Evolutionary conservation across 2,113 vertebrate genomes (phyloP), one percentile per base, ranked within the genome.

Genomic region (Fukomys damarensis): DNA sequence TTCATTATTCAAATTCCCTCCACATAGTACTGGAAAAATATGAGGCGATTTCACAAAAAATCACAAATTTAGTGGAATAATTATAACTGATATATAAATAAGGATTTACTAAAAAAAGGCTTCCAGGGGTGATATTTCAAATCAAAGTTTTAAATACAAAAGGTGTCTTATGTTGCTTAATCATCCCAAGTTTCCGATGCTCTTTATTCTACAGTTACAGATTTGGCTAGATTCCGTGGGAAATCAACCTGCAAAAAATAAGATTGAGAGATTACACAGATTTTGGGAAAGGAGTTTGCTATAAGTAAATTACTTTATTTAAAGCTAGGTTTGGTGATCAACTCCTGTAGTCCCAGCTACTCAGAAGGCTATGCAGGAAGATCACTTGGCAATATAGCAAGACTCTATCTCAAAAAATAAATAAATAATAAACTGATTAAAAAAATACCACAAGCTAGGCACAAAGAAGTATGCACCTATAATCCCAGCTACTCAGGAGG

Each of bases 161-260:
- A 98, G 98, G 84, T 98, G 97, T 99, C 97, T 98, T 96, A 96
- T 97, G 89, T 96, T 98, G 90, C 92, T 96, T 86, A 95, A 97
- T 96, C 35, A 70, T 94, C 96, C 93, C 94, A 94, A 86, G 65
- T 97, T 86, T 97, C 96, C 56, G 98, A 82, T 95, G 96, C 28
- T 49, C 56, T 98, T 99, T 98, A 99, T 98, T 99, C 99, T 68
- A 99, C 99, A 19, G 99, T 99, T 97, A 99, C 99, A 12, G 99
- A 99, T 98, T 99, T 99, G 98, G 99, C 99, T 98, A 99, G 98
- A 98, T 99, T 99, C 98, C 99, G 99, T 96, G 99, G 99, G 86
- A 99, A 99, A 98, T 99, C 99, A 98, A 99, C 99, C 99, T 99
- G 98, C 58, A 65, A 82, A 74, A 0, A 70, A 10, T 24, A 89